Conservation (phyloP, 2,797 vertebrate species). For the Enteromius trimaculatus region DNA sequence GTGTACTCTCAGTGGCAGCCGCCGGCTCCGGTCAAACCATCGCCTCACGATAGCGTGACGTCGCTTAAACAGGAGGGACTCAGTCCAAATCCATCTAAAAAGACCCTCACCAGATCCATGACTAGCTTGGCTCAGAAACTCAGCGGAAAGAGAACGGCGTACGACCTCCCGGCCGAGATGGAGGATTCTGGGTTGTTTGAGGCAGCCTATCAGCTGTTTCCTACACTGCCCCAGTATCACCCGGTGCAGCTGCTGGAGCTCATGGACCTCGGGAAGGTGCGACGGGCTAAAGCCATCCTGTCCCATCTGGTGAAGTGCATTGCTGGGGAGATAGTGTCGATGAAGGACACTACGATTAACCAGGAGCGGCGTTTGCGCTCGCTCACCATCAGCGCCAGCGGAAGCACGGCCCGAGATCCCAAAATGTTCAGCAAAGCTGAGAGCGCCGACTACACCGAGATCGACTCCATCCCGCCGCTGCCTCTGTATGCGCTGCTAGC, state of each 20-base stretch:
- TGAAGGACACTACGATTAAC: conserved; percentile 81
- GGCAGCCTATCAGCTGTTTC: conserved; percentile 91
- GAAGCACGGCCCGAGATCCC: conserved; percentile 88
- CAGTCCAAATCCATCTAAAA: conserved; percentile 80
- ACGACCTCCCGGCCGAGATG: conserved; percentile 87
- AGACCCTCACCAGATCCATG: conserved; percentile 89
- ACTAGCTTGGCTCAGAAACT: conserved; percentile 96
- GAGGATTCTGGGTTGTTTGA: conserved; percentile 97
- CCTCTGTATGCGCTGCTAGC: conserved; percentile 93
- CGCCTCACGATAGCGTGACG: conserved; percentile 80
- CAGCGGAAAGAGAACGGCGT: conserved; percentile 81
- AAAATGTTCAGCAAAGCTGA: conserved; percentile 88
- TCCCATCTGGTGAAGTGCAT: conserved; percentile 97
- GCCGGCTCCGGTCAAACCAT: conserved; percentile 73
- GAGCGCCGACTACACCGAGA: conserved; percentile 91
- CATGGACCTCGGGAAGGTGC: conserved; percentile 97
- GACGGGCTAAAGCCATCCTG: conserved; percentile 93
- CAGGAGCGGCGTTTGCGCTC: conserved; percentile 87
- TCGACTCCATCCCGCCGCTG: conserved; percentile 93
- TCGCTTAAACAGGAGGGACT: conserved; percentile 85
- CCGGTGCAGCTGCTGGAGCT: conserved; percentile 94
- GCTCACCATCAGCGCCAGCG: conserved; percentile 93
- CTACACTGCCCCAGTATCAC: conserved; percentile 96
- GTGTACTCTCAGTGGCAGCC: conserved; percentile 99
- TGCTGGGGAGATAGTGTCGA: conserved; percentile 91